Base-by-base conservation (phyloP, 1,140 invertebrate genomes). In the Sarcophaga bullata region DNA sequence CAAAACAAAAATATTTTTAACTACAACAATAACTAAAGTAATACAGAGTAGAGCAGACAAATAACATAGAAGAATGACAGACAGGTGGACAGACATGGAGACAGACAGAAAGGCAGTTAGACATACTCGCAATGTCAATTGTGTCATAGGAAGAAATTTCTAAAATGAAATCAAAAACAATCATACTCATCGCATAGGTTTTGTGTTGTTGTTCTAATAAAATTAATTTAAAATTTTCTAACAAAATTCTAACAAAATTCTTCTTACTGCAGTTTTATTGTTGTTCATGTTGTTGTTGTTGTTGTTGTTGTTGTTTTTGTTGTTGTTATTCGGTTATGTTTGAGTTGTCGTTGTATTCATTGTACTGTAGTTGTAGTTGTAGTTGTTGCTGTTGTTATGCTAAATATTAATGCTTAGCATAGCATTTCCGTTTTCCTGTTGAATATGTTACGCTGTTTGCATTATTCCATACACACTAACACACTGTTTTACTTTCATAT, bases 381-480 rank as follows among this genome's bases (percentile, higher is more conserved):
- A 15, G 54, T n/a, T 58, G 54, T n/a, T 58, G 17, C 19, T 68
- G n/a, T 47, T 47, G 47, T 76, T 76, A 49, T 48, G 75, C 75
- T 78, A 78, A 78, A 78, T 78, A 50, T 78, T 78, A 78, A 78
- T 78, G 75, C 75, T 78, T 78, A 78, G 75, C 17, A 78, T 50
- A 78, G 75, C 75, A 78, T 78, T 78, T 78, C 75, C 75, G 75
- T 50, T 78, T 78, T 78, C 75, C 75, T 78, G 75, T 78, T 78
- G 75, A 49, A 78, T 78, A 78, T 78, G 75, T 78, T 78, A 78
- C 75, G 75, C 48, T 78, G 75, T 78, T 78, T 78, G 17, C 75
- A 25, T 78, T 49, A 25, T 48, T 68, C 19, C 54, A 58, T 58
- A 37, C 25, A 37, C 25, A 37, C 25, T 37, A 37, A 37, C 25